phyloP scores from a whole-genome alignment of 2,797 vertebrate genomes.

The Sternotherus odoratus region DNA sequence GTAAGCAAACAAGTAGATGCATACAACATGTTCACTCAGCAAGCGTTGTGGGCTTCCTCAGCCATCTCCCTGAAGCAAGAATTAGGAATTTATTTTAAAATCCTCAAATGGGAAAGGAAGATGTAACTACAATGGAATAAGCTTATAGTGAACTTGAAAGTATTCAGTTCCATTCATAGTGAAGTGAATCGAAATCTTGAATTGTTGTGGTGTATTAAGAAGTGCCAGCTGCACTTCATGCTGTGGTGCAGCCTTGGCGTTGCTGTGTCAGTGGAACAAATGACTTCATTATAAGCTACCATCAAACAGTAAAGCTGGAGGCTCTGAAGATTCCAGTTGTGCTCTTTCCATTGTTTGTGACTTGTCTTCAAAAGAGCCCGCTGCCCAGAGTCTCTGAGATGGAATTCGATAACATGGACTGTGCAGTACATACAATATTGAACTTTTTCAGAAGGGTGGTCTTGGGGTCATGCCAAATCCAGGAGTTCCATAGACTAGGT shows the following conservation, averaged over 20 bases:
- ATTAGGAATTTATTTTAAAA: background rate
- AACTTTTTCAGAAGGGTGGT: background rate
- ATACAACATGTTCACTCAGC: background rate
- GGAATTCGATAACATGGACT: background rate
- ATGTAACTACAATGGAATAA: too few species aligned
- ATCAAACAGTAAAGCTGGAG: background rate
- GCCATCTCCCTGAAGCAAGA: background rate
- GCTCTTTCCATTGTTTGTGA: background rate
- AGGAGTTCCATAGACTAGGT: background rate
- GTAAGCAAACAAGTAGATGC: background rate
- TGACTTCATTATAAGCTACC: background rate
- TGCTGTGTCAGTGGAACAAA: background rate
- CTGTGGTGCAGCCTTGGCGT: background rate
- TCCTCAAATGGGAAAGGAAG: background rate
- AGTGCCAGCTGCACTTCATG: background rate
- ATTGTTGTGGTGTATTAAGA: background rate
- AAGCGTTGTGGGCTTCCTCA: background rate
- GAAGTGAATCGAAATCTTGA: background rate
- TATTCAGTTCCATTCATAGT: background rate
- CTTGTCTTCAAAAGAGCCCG: background rate
- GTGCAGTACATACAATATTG: background rate
- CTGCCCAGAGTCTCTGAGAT: background rate
- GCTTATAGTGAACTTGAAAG: background rate
- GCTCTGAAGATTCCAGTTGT: background rate
- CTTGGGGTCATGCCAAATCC: background rate